Base-by-base conservation (phyloP, 2,888 invertebrate species). In the Tuta absoluta region DNA sequence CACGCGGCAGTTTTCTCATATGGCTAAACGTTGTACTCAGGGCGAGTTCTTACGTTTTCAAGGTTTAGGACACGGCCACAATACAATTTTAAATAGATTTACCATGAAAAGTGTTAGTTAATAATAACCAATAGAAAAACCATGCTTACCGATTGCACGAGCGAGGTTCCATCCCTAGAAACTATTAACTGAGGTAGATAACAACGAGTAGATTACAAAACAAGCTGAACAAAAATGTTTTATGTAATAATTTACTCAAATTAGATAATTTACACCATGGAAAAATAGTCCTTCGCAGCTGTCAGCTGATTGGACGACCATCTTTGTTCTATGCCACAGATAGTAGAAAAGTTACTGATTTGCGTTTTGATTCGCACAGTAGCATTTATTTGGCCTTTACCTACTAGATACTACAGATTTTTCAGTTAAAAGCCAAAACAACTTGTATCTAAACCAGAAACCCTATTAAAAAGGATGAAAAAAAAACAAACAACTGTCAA, bases 201-300 rank as follows among this genome's bases (percentile, higher is more conserved):
- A 57, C 21, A 45, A 11, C 38, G 62, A 70, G 59, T 63, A 66
- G 64, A 65, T 66, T 74, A 79, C 73, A 75, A 64, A 72, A 70
- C 74, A 69, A 67, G 66, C 58, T 67, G 67, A 76, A 66, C 58
- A 65, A 67, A 68, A 69, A 80, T 63, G 80, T 84, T 90, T 91
- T 89, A 89, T 90, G 86, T 89, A 90, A 89, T 89, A 89, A 85
- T 88, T 87, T 80, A 76, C 74, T 74, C 74, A 83, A 79, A 84
- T 83, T 78, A 71, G 72, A 69, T 72, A 70, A 79, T 81, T 82
- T 82, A 79, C 79, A 82, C 78, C 80, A 84, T 82, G 84, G 83
- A 88, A 88, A 86, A 86, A 84, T 86, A 84, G 77, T 77, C 78
- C 75, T 81, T 81, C 77, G 74, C 72, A 75, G 71, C 80, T 85